A percentile compares a stretch with the other conserved stretches of the same genome.
These are phyloP conservation scores for Lochmaea crataegi DNA, from an alignment of 2,888 invertebrate species.

Conservation along the genomic window DNA sequence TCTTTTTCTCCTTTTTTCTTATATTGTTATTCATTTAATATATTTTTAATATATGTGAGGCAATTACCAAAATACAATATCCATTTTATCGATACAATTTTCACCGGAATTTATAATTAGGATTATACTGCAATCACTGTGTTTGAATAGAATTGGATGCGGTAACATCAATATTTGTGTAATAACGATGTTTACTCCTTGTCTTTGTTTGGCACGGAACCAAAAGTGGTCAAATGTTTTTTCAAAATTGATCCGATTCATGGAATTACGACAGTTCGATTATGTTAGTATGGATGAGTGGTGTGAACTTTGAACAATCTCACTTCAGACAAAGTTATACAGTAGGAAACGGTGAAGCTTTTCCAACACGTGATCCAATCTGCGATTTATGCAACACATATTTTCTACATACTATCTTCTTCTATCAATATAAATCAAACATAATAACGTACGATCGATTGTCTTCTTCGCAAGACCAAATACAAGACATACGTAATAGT, in stretches of 20 bases:
- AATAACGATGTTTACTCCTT: conserved; percentile 24
- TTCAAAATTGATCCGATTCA: conserved; percentile 13
- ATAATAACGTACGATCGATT: no score
- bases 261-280: not conserved
- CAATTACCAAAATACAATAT: not conserved
- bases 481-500: no score
- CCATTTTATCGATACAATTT: not conserved
- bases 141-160: not conserved
- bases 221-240: conserved; percentile 24
- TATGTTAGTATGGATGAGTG: not conserved
- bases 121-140: conserved; percentile 1
- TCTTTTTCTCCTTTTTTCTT: no score
- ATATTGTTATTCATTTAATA: not conserved
- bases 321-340: not conserved
- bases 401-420: no score
- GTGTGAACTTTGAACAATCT: not conserved
- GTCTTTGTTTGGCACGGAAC: conserved; percentile 21
- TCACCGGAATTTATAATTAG: not conserved
- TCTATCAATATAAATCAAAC: no score
- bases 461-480: no score
- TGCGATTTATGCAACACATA: no score
- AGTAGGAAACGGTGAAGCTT: no score
- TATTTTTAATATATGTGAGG: no score
- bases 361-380: no score
- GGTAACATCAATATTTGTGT: conserved; percentile 19